Percentiles rank a stretch among this genome's conserved stretches.
Evolutionary conservation across 2,888 invertebrate species (phyloP).

Genomic region (Tiliacea citrago): DNA sequence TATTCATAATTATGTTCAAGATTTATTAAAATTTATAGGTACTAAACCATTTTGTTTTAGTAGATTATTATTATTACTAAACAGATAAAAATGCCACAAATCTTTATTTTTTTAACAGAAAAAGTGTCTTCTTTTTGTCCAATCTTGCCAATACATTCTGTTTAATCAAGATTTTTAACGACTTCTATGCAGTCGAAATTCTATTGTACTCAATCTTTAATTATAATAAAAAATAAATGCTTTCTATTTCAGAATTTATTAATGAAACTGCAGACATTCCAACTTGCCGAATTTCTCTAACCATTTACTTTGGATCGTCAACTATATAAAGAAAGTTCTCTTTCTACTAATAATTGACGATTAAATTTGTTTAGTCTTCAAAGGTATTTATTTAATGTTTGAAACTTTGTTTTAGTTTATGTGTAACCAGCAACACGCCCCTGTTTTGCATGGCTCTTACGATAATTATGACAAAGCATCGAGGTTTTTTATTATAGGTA

Average conservation of each 20-base stretch:
- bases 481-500: too few relatives aligned
- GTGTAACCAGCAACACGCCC: too few relatives aligned
- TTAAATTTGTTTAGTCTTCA: conserved; percentile 18
- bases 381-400: conserved; percentile 26
- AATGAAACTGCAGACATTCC: conserved; percentile 5
- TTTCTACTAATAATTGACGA: conserved; percentile 24
- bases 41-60: neutral
- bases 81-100: neutral
- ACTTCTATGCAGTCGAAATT: neutral
- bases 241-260: neutral
- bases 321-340: conserved; percentile 19
- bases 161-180: neutral
- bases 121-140: neutral
- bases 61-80: neutral
- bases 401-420: conserved; percentile 18
- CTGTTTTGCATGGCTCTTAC: too few relatives aligned
- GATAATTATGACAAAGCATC: too few relatives aligned
- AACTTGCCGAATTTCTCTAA: conserved; percentile 12
- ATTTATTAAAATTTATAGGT: neutral
- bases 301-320: conserved; percentile 13
- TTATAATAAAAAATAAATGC: neutral
- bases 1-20: neutral
- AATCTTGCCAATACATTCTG: neutral
- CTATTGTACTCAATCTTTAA: neutral
- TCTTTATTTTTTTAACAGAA: neutral